phyloP scores from a whole-genome alignment of 2,888 invertebrate genomes.

The Ophonus ardosiacus region DNA sequence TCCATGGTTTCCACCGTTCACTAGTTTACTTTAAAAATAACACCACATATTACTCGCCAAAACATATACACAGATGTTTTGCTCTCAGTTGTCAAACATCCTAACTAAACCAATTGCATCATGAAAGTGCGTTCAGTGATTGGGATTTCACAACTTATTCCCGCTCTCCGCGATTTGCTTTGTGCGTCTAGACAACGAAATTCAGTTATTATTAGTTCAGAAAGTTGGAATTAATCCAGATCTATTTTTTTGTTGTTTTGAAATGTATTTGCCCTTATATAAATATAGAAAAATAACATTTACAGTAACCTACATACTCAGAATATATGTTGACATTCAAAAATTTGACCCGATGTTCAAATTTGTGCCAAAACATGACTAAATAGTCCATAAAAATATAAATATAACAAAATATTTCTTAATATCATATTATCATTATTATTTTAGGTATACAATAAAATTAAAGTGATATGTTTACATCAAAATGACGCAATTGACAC shows the following conservation, averaged over 20 bases:
- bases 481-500: neutral
- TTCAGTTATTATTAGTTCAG: conserved; percentile 31
- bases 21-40: conserved; percentile 46
- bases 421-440: no score
- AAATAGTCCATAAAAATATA: neutral
- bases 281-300: conserved; percentile 24
- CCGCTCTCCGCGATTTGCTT: neutral
- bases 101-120: conserved; percentile 40
- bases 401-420: neutral
- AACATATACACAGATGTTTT: conserved; percentile 52
- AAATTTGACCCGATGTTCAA: neutral
- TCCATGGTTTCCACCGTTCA: conserved; percentile 80
- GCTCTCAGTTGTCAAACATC: conserved; percentile 44
- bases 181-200: conserved; percentile 20
- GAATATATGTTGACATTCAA: neutral
- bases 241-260: conserved; percentile 31
- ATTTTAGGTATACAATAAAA: neutral
- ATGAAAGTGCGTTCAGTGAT: conserved; percentile 22
- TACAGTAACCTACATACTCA: conserved; percentile 3
- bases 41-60: conserved; percentile 35
- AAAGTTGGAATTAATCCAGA: conserved; percentile 40
- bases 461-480: neutral
- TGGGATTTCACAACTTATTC: conserved; percentile 2
- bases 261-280: conserved; percentile 21
- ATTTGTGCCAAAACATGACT: neutral